Evolutionary conservation across 2,113 vertebrate genomes (phyloP), one percentile per base, ranked within the genome.

Genomic region (Toxotes chatareus): DNA sequence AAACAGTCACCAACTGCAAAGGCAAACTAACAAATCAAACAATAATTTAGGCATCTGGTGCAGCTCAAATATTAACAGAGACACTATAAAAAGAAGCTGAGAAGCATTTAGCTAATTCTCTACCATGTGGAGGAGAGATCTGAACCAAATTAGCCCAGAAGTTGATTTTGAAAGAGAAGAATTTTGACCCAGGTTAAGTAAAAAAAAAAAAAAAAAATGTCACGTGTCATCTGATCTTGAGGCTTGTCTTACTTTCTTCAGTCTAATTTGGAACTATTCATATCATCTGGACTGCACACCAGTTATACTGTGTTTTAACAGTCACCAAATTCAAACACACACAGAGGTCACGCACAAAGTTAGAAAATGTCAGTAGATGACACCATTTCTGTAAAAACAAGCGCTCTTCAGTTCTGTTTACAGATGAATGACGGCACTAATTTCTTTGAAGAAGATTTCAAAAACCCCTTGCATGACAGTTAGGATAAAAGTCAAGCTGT

Each of bases 11-110:
- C n/a, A 13, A 55, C 9, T 6, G 13, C 8, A 38, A 47, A 17
- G 11, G 57, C 47, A 65, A 65, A 36, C 10, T 38, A 56, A 49
- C 63, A 72, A 53, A 57, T 62, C 31, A 74, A 70, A 65, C 36
- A 59, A 19, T 59, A 32, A 66, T 40, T 13, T 36, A 19, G 66
- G n/a, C 66, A 76, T 66, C 19, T 71, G 60, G 3, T 42, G 53
- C 31, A n/a, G 42, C 46, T 68, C 12, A 32, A 27, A 67, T 49
- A 71, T 67, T 7, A 71, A 63, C 38, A n/a, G 49, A 53, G 55
- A 63, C 1, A 12, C 19, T 31, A 31, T 12, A 14, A 71, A 76
- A 74, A 62, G 6, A 56, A 19, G 2, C 60, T 40, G 23, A 19
- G 47, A 65, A 17, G 12, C 11, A 32, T 73, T 32, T 21, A 5